These are phyloP conservation scores for Cheirogaleus medius DNA, from an alignment of 2,113 vertebrate genomes.

Conservation along the genomic window DNA sequence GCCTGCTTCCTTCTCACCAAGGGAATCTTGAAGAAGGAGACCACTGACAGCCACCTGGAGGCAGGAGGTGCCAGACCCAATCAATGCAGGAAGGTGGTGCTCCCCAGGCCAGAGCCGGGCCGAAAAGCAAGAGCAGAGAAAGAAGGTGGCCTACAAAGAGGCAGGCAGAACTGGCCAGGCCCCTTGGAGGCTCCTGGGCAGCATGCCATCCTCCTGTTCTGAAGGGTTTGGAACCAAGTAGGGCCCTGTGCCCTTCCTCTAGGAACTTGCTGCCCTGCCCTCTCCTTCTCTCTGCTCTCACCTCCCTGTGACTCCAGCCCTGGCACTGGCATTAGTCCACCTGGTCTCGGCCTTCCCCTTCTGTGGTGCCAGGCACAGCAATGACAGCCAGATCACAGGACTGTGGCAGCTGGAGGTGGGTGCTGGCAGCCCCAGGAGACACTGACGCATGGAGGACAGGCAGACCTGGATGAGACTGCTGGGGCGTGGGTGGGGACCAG, in stretches of 20 bases:
- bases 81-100: neutral
- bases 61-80: neutral
- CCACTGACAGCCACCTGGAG: constrained; percentile 6
- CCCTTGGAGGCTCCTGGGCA: neutral
- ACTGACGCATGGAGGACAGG: neutral
- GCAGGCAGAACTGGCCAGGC: neutral
- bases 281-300: constrained; percentile 6
- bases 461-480: neutral
- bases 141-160: neutral
- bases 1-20: neutral
- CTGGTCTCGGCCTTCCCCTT: constrained; percentile 38
- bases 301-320: neutral
- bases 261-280: neutral
- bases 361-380: constrained; percentile 32
- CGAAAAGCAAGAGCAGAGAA: constrained; percentile 7
- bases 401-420: constrained; percentile 58
- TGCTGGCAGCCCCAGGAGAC: constrained; percentile 51
- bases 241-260: neutral
- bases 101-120: neutral
- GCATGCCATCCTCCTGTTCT: neutral
- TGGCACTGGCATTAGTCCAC: constrained; percentile 23
- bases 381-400: constrained; percentile 66
- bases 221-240: neutral
- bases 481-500: neutral
- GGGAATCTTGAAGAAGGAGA: neutral